Evolutionary conservation across 2,113 vertebrate genomes (phyloP), one percentile per base, ranked within the genome.

Genomic region (Muscicapa adusta): DNA sequence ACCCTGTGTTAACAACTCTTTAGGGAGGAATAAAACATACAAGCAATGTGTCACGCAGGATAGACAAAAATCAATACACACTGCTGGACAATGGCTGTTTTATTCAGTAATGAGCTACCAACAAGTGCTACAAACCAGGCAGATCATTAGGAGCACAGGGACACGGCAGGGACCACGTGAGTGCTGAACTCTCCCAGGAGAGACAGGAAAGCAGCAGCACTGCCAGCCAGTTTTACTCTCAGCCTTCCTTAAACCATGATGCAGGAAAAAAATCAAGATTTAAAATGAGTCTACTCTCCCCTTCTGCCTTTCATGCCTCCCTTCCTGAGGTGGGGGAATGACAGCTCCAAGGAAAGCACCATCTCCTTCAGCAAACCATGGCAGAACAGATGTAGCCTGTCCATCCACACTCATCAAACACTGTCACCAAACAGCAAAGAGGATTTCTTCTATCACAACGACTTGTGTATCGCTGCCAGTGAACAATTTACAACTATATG

Each of bases 61-160:
- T 57, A 66, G 60, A 43, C 17, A n/a, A 83, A 77, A 93, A 96
- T 96, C 94, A 93, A 96, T 89, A 85, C 43, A 29, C 40, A 2
- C 89, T 88, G 91, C 58, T 83, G 91, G 71, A 93, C 88, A 93
- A 91, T 80, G 73, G 66, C 63, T 77, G 75, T 66, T 93, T 83
- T 71, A 90, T 53, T 71, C 82, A 43, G 72, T 90, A 96, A 97
- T 80, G 90, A 96, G 94, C 78, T 66, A 74, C 15, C 89, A 91
- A 76, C 91, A 91, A 88, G 78, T 77, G 68, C 75, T 85, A 88
- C 72, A 80, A 85, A 65, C 29, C 53, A 88, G 47, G 58, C 28
- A 43, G 84, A 94, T 91, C 95, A 77, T 83, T 91, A 94, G 57
- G 24, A 89, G 67, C 54, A 67, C 6, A 31, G 63, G 54, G 81